Percentiles rank a stretch among this genome's conserved stretches.
Evolutionary conservation across 1,140 invertebrate genomes (phyloP).

Genomic region (Solenopsis fugax): DNA sequence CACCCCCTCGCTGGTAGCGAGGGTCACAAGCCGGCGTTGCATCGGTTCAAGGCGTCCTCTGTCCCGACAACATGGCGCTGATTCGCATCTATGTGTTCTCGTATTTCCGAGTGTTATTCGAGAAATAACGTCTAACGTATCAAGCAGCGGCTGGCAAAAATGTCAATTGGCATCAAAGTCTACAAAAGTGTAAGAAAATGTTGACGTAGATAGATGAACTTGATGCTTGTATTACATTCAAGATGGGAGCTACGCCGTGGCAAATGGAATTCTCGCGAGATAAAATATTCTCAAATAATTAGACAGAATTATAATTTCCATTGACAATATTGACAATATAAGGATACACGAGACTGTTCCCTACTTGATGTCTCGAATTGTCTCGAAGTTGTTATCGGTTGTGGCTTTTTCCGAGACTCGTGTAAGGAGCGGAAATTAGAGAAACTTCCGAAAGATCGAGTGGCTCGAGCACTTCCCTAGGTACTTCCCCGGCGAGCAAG

Average conservation of each 20-base stretch:
- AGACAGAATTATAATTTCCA: background rate
- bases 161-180: background rate
- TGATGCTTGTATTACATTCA: background rate
- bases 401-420: slow-evolving; percentile 41
- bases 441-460: slow-evolving; percentile 47
- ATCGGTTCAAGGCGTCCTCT: slow-evolving; percentile 74
- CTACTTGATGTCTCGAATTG: background rate
- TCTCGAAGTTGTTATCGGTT: slow-evolving; percentile 7
- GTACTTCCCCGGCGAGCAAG: slow-evolving; percentile 73
- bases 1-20: slow-evolving; percentile 79
- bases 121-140: background rate
- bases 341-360: background rate
- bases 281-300: slow-evolving; percentile 19
- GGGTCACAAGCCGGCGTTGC: slow-evolving; percentile 77
- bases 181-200: background rate
- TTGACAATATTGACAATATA: background rate
- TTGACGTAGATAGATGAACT: background rate
- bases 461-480: slow-evolving; percentile 80
- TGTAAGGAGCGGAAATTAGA: slow-evolving; percentile 56
- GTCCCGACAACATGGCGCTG: slow-evolving; percentile 50
- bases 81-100: background rate
- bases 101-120: no score
- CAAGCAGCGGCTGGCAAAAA: background rate
- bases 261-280: background rate
- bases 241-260: background rate